Conservation (phyloP, 2,888 invertebrate species). For the Steinernema hermaphroditum region DNA sequence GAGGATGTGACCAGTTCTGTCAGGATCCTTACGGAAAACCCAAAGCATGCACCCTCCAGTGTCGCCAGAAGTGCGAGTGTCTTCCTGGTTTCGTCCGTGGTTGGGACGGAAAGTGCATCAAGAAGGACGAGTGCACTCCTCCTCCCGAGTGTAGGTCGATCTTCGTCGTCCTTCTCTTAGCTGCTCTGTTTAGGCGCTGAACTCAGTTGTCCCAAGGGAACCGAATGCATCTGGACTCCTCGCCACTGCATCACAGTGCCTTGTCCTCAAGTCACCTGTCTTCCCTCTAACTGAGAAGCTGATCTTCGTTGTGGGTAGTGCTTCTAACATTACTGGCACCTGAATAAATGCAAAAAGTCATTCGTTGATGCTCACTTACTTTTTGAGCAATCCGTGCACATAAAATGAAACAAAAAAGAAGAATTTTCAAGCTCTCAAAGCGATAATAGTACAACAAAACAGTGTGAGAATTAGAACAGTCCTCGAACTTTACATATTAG, state of each 20-base stretch:
- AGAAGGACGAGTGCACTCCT: slow-evolving; percentile 5
- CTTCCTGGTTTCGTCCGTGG: neutral
- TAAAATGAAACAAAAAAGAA: too few species aligned
- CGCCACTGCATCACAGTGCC: neutral
- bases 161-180: too few species aligned
- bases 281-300: too few species aligned
- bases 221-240: neutral
- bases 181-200: neutral
- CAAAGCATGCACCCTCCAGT: neutral
- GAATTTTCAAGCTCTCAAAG: too few species aligned
- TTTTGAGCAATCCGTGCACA: too few species aligned
- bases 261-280: slow-evolving; percentile 17
- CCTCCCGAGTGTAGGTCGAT: neutral
- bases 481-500: too few species aligned
- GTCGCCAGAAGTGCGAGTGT: slow-evolving; percentile 9
- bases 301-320: too few species aligned
- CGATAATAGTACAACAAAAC: too few species aligned
- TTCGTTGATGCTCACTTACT: too few species aligned
- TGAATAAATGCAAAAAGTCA: too few species aligned
- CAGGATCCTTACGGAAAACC: neutral
- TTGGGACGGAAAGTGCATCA: slow-evolving; percentile 9
- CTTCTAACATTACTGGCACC: too few species aligned
- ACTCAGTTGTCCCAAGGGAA: neutral
- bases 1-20: slow-evolving; percentile 10
- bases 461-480: too few species aligned